Evolutionary conservation across 2,113 vertebrate species (phyloP).

Genomic region (Saguinus imperator): DNA sequence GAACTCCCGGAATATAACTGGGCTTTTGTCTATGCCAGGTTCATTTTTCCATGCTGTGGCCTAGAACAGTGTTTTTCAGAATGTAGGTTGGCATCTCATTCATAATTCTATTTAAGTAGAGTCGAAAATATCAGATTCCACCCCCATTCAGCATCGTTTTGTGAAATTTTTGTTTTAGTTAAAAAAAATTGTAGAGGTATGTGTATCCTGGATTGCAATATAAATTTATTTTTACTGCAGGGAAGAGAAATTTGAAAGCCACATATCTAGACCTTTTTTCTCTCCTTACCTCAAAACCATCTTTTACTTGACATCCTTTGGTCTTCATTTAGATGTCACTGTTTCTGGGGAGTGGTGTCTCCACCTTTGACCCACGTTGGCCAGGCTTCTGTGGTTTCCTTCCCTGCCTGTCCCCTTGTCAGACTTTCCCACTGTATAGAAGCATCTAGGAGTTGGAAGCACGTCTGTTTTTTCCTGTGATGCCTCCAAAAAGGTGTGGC

Average conservation of each 20-base stretch:
- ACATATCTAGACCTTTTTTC: not conserved
- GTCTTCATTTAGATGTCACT: not conserved
- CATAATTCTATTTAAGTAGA: not conserved
- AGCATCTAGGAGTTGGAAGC: not conserved
- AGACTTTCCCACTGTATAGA: not conserved
- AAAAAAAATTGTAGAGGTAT: not conserved
- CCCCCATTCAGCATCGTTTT: not conserved
- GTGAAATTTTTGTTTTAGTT: not conserved
- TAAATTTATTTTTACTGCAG: not conserved
- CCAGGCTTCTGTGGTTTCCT: not conserved
- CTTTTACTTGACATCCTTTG: not conserved
- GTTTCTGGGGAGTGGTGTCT: not conserved
- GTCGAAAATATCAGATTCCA: not conserved
- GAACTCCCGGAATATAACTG: not conserved
- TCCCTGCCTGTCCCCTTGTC: not conserved
- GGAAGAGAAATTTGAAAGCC: not conserved
- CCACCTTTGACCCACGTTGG: not conserved
- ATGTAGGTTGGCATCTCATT: not conserved
- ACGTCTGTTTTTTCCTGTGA: not conserved
- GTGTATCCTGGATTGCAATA: not conserved
- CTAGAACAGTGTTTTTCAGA: not conserved
- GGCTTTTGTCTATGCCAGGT: not conserved
- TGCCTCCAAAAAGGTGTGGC: not conserved
- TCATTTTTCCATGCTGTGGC: not conserved
- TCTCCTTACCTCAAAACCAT: not conserved